Percentiles rank a stretch among this genome's conserved stretches.
Evolutionary conservation across 2,888 invertebrate species (phyloP).

Genomic region (Ischnura elegans): DNA sequence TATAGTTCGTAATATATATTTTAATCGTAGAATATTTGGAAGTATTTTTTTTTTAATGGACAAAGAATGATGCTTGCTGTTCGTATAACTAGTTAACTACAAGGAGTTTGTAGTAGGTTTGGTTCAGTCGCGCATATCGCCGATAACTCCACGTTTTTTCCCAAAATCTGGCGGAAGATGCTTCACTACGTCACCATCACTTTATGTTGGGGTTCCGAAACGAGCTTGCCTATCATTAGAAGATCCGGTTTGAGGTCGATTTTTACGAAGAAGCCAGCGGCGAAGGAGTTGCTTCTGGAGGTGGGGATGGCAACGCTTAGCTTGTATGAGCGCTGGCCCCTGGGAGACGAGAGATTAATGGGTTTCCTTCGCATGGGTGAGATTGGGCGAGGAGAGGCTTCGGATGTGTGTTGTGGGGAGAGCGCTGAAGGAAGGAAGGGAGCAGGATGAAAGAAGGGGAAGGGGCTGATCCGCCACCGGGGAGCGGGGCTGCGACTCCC

Average conservation of each 20-base stretch:
- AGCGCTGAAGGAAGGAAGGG: neutral
- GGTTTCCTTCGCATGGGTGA: constrained; percentile 25
- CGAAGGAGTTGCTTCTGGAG: neutral
- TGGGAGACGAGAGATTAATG: constrained; percentile 1
- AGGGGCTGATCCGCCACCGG: neutral
- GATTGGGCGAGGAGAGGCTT: neutral
- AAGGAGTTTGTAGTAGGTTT: too few species aligned
- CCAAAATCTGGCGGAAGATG: too few species aligned
- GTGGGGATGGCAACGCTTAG: too few species aligned
- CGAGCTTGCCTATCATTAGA: neutral
- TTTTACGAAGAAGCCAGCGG: neutral
- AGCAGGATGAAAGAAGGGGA: neutral
- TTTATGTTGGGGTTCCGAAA: neutral
- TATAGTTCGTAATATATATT: too few species aligned
- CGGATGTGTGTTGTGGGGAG: neutral
- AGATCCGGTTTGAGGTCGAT: neutral
- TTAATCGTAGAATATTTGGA: too few species aligned
- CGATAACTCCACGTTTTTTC: too few species aligned
- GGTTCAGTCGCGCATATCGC: too few species aligned
- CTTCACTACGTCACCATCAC: too few species aligned
- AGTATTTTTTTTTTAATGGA: too few species aligned
- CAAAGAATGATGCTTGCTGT: too few species aligned
- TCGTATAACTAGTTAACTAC: too few species aligned
- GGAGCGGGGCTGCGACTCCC: neutral
- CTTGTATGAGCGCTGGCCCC: neutral